Conservation (phyloP, 2,113 vertebrate genomes). For the Clarias magur region DNA sequence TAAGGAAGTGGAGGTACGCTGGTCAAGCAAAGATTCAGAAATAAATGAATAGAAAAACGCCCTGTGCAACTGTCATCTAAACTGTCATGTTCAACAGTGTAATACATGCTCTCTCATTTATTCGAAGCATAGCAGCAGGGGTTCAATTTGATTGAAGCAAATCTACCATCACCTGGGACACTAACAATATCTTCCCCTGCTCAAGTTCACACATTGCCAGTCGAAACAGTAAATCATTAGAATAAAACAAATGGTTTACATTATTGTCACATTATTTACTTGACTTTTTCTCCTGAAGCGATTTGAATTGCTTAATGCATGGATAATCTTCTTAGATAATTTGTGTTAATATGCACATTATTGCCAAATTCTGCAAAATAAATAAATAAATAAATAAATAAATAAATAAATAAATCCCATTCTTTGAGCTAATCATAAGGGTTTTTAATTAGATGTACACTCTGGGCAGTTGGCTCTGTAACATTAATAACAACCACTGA, state of each 20-base stretch:
- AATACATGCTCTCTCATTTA: not conserved
- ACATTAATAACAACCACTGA: conserved; percentile 77
- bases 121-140: not conserved
- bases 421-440: conserved; percentile 70
- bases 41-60: not conserved
- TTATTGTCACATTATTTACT: not conserved
- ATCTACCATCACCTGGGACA: not conserved
- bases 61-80: conserved; percentile 24
- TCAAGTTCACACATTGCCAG: not conserved
- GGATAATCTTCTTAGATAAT: not conserved
- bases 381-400: no score
- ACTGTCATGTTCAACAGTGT: conserved; percentile 20
- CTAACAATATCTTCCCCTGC: not conserved
- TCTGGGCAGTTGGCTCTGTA: conserved; percentile 62
- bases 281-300: not conserved
- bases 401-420: conserved; percentile 52
- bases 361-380: not conserved
- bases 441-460: conserved; percentile 73
- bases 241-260: not conserved
- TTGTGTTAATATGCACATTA: not conserved
- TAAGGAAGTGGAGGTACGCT: not conserved
- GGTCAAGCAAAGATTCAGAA: conserved; percentile 26
- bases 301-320: not conserved
- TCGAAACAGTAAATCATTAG: not conserved
- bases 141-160: conserved; percentile 10